Base-by-base conservation (phyloP, 1,140 invertebrate genomes). In the Brachionus koreanus region DNA sequence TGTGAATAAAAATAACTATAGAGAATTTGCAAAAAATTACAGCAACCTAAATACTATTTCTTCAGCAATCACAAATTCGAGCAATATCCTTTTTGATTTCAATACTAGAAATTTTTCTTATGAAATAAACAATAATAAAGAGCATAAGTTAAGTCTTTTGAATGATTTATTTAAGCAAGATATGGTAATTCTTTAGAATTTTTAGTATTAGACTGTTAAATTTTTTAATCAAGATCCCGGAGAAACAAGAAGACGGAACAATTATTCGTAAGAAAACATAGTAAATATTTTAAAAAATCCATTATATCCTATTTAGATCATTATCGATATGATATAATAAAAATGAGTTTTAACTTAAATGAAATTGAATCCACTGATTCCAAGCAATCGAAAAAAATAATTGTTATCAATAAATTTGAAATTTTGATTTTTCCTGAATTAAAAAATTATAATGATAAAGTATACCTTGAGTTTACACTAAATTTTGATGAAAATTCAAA, bases 1-100 rank as follows among this genome's bases (percentile, higher is more conserved):
- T n/a, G 19, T 69, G 6, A 69, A 69, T 39, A 69, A 69, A 69
- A 69, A 37, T 19, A 69, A 69, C 39, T 69, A 69, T 16, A 69
- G 39, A 13, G n/a, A 69, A 39, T 69, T 69, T 69, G 33, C 37
- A 3, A 69, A 19, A n/a, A 69, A 69, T 9, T 69, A 69, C n/a
- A 37, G 9, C 3, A 39, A 69, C n/a, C 9, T 69, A 19, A 35
- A 69, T 69, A 7, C 5, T 6, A 33, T 69, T 37, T 39, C 35
- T 9, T 37, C 65, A 3, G n/a, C 16, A 16, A 39, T 69, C 2
- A 9, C 37, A n/a, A 19, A 65, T 65, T 13, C 25, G 5, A 37
- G n/a, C 12, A 33, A 19, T 12, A 19, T 39, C 13, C 37, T 7
- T 39, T 69, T 39, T 39, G 33, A 39, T 42, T 4, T 12, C 37